phyloP scores from a whole-genome alignment of 2,113 vertebrate genomes.

The Bolborhynchus lineola region DNA sequence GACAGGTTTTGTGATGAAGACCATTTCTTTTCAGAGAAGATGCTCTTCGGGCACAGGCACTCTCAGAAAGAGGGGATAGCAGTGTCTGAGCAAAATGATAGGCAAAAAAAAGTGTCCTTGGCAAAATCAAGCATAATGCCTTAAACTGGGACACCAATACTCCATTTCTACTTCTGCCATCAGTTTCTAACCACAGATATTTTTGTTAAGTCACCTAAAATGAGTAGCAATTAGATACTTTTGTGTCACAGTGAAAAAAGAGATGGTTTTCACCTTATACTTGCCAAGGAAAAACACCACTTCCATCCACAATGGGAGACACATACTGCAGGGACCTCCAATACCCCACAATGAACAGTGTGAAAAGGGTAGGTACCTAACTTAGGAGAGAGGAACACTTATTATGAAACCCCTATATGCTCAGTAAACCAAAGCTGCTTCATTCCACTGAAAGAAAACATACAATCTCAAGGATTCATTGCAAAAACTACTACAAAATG shows the following conservation, averaged over 20 bases:
- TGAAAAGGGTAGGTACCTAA: not conserved
- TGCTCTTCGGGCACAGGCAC: not conserved
- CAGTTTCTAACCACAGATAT: not conserved
- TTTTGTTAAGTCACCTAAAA: not conserved
- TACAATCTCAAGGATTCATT: not conserved
- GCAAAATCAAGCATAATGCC: not conserved
- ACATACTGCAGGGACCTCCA: not conserved
- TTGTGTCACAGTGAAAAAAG: rapidly evolving
- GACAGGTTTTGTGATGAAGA: not conserved
- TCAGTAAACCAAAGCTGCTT: not conserved
- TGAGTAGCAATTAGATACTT: not conserved
- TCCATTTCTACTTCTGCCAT: not conserved
- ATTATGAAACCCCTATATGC: not conserved
- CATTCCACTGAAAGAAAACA: not conserved
- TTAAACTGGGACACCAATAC: not conserved
- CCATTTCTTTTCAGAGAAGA: not conserved
- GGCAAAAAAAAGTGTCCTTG: not conserved
- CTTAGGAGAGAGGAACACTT: not conserved
- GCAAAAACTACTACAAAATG: not conserved
- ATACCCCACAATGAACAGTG: not conserved
- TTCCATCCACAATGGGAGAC: not conserved
- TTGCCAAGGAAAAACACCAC: not conserved
- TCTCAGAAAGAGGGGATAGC: not conserved
- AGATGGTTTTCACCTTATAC: not conserved
- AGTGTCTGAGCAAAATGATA: not conserved